These are phyloP conservation scores for Pseudeuparius sepicola DNA, from an alignment of 2,888 invertebrate genomes.

Conservation along the genomic window DNA sequence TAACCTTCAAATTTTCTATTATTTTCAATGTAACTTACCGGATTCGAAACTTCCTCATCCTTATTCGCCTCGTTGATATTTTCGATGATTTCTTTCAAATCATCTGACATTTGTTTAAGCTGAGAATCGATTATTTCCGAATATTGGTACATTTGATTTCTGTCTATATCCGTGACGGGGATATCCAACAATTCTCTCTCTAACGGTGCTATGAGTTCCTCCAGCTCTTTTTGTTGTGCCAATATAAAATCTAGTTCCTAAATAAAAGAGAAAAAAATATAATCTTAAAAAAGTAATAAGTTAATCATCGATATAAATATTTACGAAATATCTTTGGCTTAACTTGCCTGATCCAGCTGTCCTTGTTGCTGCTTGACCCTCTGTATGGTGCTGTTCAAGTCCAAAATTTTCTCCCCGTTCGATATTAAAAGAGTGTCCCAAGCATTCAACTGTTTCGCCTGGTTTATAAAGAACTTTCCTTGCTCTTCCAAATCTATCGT, in stretches of 20 bases:
- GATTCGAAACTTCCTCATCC: conserved; percentile 74
- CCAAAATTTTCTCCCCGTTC: conserved; percentile 88
- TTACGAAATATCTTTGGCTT: no score
- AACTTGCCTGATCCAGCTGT: conserved; percentile 77
- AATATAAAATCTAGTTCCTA: conserved; percentile 90
- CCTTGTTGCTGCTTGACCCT: conserved; percentile 82
- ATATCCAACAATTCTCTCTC: conserved; percentile 68
- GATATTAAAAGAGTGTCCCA: conserved; percentile 87
- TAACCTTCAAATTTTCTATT: no score
- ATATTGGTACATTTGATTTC: conserved; percentile 84
- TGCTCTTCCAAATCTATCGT: conserved; percentile 85
- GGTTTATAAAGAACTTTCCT: conserved; percentile 84
- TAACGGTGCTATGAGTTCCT: conserved; percentile 74
- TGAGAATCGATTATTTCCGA: conserved; percentile 88
- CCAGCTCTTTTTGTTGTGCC: conserved; percentile 86
- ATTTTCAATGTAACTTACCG: conserved; percentile 52
- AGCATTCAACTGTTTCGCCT: conserved; percentile 90
- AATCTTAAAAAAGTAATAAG: no score
- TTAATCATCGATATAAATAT: no score
- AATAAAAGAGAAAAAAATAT: no score
- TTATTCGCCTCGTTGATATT: conserved; percentile 84
- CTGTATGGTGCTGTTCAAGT: conserved; percentile 78
- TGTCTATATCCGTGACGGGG: conserved; percentile 70
- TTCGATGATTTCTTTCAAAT: conserved; percentile 90
- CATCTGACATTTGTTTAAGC: conserved; percentile 88